phyloP scores from a whole-genome alignment of 2,888 invertebrate species.

The Actias luna region DNA sequence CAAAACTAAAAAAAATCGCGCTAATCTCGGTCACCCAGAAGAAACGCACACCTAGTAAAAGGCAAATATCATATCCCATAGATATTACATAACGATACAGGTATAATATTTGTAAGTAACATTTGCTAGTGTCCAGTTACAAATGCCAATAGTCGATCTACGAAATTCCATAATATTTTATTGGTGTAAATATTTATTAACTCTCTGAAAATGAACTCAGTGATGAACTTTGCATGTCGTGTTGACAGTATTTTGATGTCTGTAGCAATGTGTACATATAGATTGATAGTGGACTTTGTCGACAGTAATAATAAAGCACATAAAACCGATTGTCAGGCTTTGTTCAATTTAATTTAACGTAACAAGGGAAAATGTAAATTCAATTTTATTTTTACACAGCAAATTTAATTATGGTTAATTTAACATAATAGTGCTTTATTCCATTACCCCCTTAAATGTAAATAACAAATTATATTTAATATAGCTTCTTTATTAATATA shows the following conservation, averaged over 20 bases:
- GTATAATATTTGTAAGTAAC: too few relatives aligned
- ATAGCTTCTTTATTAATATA: too few relatives aligned
- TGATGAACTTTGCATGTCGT: constrained; percentile 8
- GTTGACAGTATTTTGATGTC: constrained; percentile 9
- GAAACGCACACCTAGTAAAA: too few relatives aligned
- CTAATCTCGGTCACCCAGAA: too few relatives aligned
- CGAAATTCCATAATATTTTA: neutral
- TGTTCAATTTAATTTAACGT: neutral
- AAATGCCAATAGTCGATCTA: too few relatives aligned
- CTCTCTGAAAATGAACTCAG: neutral
- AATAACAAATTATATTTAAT: too few relatives aligned
- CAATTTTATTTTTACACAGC: neutral
- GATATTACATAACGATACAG: too few relatives aligned
- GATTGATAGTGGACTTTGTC: neutral
- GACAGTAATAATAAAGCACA: neutral
- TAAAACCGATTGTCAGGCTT: neutral
- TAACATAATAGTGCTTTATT: neutral
- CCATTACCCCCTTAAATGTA: too few relatives aligned
- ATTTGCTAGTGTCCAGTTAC: too few relatives aligned
- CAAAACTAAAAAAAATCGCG: too few relatives aligned
- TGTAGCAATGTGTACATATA: neutral
- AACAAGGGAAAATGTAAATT: neutral
- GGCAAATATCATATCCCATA: too few relatives aligned
- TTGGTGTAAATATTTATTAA: constrained; percentile 26
- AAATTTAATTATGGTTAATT: neutral